Evolutionary conservation across 2,113 vertebrate species (phyloP), one percentile per base, ranked within the genome.

Genomic region (Chrysemys picta): DNA sequence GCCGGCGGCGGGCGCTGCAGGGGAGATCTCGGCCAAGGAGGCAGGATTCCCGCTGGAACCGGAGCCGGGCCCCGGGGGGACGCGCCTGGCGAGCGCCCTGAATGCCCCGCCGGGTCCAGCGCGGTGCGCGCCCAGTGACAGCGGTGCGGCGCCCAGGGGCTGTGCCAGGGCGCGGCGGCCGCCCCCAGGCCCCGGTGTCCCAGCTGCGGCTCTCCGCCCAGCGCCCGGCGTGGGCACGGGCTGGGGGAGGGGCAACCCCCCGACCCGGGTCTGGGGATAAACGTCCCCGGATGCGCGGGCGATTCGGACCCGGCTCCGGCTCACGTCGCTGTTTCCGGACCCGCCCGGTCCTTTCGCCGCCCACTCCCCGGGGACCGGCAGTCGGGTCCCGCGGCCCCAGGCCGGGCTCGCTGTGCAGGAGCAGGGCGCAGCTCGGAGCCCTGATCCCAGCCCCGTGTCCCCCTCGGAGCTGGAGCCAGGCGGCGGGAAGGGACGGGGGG

Each of bases 361-460:
- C 54, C 22, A 22, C 22, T 56, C 54, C 54, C 54, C 22, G 10
- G 50, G 35, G 50, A 21, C 19, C 21, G 35, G 50, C n/a, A n/a
- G 53, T 50, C 31, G 9, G 35, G 24, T 11, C n/a, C 50, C 6
- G 49, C 35, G 31, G 29, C 59, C 14, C n/a, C 16, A 42, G 81
- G 38, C 27, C 42, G 10, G 53, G 24, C 38, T 57, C 19, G n/a
- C 50, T 38, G 29, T 5, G 42, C 27, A 21, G 57, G 9, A 29
- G 29, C 6, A 31, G 1, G 8, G 29, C 2, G 88, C 0, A 3
- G 13, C 31, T 59, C 3, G 1, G 38, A 1, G 31, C 22, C 8
- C 14, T 13, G 14, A 31, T 21, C 6, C 59, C 59, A 47, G 79
- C 8, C 6, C 2, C 5, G 38, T 25, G 52, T 6, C 12, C 54